These are phyloP conservation scores for Xylophagus ater DNA, from an alignment of 2,888 invertebrate species.

Conservation along the genomic window DNA sequence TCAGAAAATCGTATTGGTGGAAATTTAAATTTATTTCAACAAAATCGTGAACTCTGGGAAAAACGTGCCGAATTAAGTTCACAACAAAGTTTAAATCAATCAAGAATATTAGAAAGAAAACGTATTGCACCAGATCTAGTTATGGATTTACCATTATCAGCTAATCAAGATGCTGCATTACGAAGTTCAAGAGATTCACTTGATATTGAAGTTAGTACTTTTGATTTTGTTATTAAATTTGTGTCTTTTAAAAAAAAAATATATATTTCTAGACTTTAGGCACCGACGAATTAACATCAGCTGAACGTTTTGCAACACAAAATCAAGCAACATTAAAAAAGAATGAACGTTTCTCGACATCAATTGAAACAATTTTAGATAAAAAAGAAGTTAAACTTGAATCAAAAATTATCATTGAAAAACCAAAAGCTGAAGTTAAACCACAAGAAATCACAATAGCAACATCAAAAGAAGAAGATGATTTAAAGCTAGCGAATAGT, in stretches of 20 bases:
- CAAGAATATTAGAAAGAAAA: conserved; percentile 24
- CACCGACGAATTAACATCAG: conserved; percentile 59
- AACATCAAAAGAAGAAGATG: conserved; percentile 2
- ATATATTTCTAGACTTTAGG: conserved; percentile 7
- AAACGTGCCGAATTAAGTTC: conserved; percentile 46
- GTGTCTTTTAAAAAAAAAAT: too few relatives aligned
- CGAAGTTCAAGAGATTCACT: conserved; percentile 27
- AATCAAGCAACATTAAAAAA: conserved; percentile 70
- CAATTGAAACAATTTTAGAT: conserved; percentile 14
- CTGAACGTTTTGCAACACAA: conserved; percentile 66
- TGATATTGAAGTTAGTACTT: conserved; percentile 24
- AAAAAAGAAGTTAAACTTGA: conserved; percentile 20
- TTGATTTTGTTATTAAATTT: too few relatives aligned
- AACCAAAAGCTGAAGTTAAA: conserved; percentile 19
- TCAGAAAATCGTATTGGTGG: conserved; percentile 18
- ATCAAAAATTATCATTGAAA: conserved; percentile 29
- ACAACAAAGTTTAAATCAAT: conserved; percentile 38
- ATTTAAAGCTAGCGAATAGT: conserved; percentile 5
- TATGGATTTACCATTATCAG: conserved; percentile 63
- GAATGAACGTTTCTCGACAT: conserved; percentile 31
- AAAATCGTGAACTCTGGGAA: conserved; percentile 51
- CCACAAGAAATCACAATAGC: conserved; percentile 16
- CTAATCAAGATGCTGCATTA: conserved; percentile 30
- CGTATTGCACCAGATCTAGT: conserved; percentile 66
- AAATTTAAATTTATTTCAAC: conserved; percentile 21